Evolutionary conservation across 1,140 invertebrate genomes (phyloP).

Genomic region (Vanessa atalanta): DNA sequence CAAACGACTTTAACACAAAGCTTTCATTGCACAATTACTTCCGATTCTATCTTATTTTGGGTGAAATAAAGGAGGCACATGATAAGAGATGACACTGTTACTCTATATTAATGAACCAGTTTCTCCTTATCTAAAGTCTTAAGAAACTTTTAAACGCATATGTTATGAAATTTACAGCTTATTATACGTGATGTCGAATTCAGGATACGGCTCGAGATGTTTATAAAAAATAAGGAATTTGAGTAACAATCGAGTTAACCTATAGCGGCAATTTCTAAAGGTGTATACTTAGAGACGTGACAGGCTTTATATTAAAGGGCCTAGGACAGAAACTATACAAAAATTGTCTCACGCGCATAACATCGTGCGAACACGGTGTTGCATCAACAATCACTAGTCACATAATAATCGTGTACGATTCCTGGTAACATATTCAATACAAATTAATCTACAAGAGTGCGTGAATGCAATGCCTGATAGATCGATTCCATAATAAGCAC

Average conservation of each 20-base stretch:
- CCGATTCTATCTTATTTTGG: slow-evolving; percentile 39
- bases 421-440: slow-evolving; percentile 49
- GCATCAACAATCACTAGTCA: slow-evolving; percentile 48
- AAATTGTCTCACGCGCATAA: slow-evolving; percentile 66
- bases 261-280: slow-evolving; percentile 52
- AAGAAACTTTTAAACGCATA: slow-evolving; percentile 35
- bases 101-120: slow-evolving; percentile 38
- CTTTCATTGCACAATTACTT: slow-evolving; percentile 42
- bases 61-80: slow-evolving; percentile 31
- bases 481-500: slow-evolving; percentile 7
- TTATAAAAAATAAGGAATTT: slow-evolving; percentile 40
- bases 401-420: slow-evolving; percentile 46
- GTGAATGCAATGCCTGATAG: slow-evolving; percentile 37
- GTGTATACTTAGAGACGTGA: slow-evolving; percentile 54
- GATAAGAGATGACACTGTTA: slow-evolving; percentile 42
- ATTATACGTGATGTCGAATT: slow-evolving; percentile 34
- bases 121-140: slow-evolving; percentile 36
- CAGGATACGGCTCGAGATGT: slow-evolving; percentile 11
- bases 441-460: slow-evolving; percentile 42
- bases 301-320: slow-evolving; percentile 48
- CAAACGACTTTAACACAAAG: slow-evolving; percentile 31
- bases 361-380: slow-evolving; percentile 47
- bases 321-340: slow-evolving; percentile 55
- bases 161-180: slow-evolving; percentile 16
- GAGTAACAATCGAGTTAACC: slow-evolving; percentile 35